Base-by-base conservation (phyloP, 2,113 vertebrate species). In the Ellobius talpinus region DNA sequence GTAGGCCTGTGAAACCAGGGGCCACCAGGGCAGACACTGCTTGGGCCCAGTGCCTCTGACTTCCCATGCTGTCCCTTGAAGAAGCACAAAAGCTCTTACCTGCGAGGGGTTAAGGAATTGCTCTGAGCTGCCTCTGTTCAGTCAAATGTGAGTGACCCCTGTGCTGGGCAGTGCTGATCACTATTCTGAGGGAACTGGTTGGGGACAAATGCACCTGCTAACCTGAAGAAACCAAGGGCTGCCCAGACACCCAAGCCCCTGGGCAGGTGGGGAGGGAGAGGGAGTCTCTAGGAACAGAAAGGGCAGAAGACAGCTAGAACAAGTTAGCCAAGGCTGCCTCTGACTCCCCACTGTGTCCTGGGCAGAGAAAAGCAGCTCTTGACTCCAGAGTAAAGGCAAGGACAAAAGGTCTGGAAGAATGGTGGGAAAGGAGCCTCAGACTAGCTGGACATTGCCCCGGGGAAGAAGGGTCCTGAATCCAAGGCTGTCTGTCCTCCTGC, bases 181-280 rank as follows among this genome's bases (percentile, higher is more conserved):
- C 81, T 42, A 7, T 16, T 39, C 3, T 39, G 55, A 52, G 45
- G 50, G 52, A 52, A 24, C 55, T 29, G 45, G 33, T 77, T 5
- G 4, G 0, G n/a, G 79, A 82, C 10, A 58, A 11, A n/a, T 1
- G 7, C 0, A 6, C 61, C 24, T 2, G 3, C 66, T 29, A 73
- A 6, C 33, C n/a, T n/a, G 7, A 42, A 86, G 50, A 16, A 86
- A 10, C 23, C 19, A 12, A 72, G 45, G 47, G 55, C 70, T 68
- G 1, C 63, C 87, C 47, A 16, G 76, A 91, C 31, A 17, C 42
- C 58, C 21, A 24, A 76, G 50, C 42, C 82, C 70, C 61, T 36
- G 33, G 65, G 66, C 85, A 42, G 24, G 9, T 17, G 4, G n/a
- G n/a, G 36, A 21, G 58, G 19, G 58, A 58, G 58, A 58, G 58